Evolutionary conservation across 2,113 vertebrate species (phyloP).

Genomic region (Climacteris rufus): DNA sequence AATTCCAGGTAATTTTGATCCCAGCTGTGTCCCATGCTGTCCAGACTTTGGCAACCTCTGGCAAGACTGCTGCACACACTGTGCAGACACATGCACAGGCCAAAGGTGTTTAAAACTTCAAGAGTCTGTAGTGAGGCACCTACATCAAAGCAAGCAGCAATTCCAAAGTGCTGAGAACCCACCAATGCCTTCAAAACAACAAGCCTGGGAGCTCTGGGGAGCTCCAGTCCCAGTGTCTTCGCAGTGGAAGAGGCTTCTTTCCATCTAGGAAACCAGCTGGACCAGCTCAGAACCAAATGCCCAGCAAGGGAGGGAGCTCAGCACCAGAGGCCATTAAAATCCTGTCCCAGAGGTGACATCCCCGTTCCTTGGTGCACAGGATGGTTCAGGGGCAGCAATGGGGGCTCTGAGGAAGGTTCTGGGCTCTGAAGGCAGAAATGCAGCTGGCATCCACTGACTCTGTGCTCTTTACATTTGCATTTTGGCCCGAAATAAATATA

Average conservation of each 20-base stretch:
- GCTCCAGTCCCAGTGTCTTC: accelerated
- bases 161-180: not conserved
- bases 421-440: not conserved
- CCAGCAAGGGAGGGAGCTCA: not conserved
- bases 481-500: not conserved
- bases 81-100: not conserved
- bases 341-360: not conserved
- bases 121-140: not conserved
- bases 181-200: accelerated
- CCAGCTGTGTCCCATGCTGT: not conserved
- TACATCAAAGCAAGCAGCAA: not conserved
- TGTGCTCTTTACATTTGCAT: not conserved
- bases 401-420: not conserved
- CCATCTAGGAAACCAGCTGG: not conserved
- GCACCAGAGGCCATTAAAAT: not conserved
- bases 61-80: not conserved
- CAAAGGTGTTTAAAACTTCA: not conserved
- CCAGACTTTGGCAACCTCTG: not conserved
- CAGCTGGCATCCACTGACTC: not conserved
- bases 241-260: not conserved
- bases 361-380: accelerated
- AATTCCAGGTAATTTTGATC: not conserved
- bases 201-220: not conserved
- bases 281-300: not conserved
- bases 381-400: accelerated